Evolutionary conservation across 2,113 vertebrate genomes (phyloP), one percentile per base, ranked within the genome.

Genomic region (Gopherus evgoodei): DNA sequence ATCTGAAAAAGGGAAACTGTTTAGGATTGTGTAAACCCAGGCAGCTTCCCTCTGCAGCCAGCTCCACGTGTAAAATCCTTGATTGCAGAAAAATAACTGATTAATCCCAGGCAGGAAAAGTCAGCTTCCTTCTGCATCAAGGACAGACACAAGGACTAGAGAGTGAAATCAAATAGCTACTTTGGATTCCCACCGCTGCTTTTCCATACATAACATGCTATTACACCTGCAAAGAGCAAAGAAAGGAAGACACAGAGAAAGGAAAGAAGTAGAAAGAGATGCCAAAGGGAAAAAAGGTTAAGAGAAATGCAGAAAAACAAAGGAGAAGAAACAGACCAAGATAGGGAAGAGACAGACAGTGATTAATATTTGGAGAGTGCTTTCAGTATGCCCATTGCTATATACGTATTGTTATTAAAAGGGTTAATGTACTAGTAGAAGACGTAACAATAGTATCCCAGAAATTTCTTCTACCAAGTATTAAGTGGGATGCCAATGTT

Each of bases 101-200:
- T n/a, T 1, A 91, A 85, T 87, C 54, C 88, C 91, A 90, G 95
- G 94, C 11, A 86, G 88, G 94, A 89, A 95, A 92, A 95, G 89
- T 56, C 85, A 42, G 24, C 53, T 97, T 97, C 94, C 94, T 96
- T 95, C 89, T 87, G 92, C 89, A 93, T 91, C 7, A 92, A 93
- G 83, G 13, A 1, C 56, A 72, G 62, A 86, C 62, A 89, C 27
- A 84, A 29, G 90, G 72, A 79, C 11, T 25, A 6, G 42, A 24
- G 12, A 76, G 22, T 44, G 42, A 76, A 76, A 76, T 76, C 78
- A 92, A 96, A 90, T 86, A 95, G 90, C 50, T 91, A 11, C 11
- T 84, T 5, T 27, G 81, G 52, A 11, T 86, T 91, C 38, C 86
- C 53, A 31, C 4, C 53, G 44, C 83, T 88, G 42, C 52, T 81